Conservation (phyloP, 1,140 invertebrate genomes). For the Neodiprion pinetum region DNA sequence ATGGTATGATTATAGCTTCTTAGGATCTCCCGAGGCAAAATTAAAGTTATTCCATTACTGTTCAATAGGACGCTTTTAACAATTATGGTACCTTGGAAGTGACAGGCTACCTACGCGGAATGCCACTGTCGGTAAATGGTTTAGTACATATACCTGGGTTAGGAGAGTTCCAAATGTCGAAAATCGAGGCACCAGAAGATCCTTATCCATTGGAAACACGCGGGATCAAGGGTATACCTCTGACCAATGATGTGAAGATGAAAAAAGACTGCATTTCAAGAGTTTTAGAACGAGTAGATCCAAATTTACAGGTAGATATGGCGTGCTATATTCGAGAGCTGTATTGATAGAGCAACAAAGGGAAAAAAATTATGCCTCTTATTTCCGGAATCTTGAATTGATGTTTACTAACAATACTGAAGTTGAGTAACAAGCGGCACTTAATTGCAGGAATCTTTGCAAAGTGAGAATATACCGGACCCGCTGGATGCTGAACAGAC, state of each 20-base stretch:
- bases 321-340: conserved; percentile 68
- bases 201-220: conserved; percentile 72
- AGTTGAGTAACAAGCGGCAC: conserved; percentile 62
- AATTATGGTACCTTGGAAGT: conserved; percentile 79
- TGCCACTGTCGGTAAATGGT: conserved; percentile 83
- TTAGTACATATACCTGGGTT: conserved; percentile 89
- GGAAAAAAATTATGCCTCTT: too few species aligned
- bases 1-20: too few species aligned
- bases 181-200: conserved; percentile 79
- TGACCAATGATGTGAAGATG: conserved; percentile 48
- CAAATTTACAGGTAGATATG: conserved; percentile 75
- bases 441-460: conserved; percentile 70
- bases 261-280: conserved; percentile 38
- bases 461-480: conserved; percentile 83
- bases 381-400: too few species aligned
- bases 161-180: conserved; percentile 90
- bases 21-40: too few species aligned
- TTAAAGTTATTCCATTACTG: too few species aligned
- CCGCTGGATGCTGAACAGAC: conserved; percentile 96
- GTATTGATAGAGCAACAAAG: too few species aligned
- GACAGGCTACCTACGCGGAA: conserved; percentile 85
- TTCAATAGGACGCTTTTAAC: not conserved
- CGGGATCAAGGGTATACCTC: conserved; percentile 19
- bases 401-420: conserved; percentile 67
- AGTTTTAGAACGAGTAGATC: conserved; percentile 73